Percentiles rank a stretch among this genome's conserved stretches.
phyloP scores from a whole-genome alignment of 2,113 vertebrate species.

The Indicator indicator region DNA sequence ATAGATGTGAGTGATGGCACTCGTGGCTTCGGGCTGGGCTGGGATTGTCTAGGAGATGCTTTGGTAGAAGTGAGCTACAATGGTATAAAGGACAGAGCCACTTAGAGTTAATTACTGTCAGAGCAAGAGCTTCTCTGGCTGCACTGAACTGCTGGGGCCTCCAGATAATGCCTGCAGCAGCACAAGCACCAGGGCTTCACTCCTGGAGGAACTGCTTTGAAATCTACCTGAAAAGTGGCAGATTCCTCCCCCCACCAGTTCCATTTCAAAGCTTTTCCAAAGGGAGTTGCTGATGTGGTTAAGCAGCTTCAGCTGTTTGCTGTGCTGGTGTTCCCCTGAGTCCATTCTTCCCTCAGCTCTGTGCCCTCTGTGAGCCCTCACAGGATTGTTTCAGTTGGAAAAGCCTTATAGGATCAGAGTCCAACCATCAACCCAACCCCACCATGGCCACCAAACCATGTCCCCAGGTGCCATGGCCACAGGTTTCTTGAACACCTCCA shows the following conservation, averaged over 20 bases:
- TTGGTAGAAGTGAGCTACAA: constrained; percentile 17
- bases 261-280: neutral
- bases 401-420: no score
- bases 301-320: neutral
- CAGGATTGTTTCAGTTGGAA: no score
- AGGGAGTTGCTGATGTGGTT: neutral
- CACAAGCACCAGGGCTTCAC: neutral
- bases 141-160: neutral
- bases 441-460: no score
- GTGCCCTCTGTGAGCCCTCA: neutral
- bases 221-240: neutral
- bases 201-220: neutral
- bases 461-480: no score
- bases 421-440: no score
- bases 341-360: neutral
- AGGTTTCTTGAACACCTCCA: no score
- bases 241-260: neutral
- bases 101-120: constrained; percentile 32
- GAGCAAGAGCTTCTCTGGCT: neutral
- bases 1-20: constrained; percentile 6
- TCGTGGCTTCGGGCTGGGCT: neutral
- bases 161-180: neutral
- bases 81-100: neutral
- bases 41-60: constrained; percentile 16
- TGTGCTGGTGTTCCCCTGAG: neutral